Percentiles rank a stretch among this genome's conserved stretches.
Evolutionary conservation across 2,113 vertebrate genomes (phyloP).

Genomic region (Sinocyclocheilus anophthalmus): DNA sequence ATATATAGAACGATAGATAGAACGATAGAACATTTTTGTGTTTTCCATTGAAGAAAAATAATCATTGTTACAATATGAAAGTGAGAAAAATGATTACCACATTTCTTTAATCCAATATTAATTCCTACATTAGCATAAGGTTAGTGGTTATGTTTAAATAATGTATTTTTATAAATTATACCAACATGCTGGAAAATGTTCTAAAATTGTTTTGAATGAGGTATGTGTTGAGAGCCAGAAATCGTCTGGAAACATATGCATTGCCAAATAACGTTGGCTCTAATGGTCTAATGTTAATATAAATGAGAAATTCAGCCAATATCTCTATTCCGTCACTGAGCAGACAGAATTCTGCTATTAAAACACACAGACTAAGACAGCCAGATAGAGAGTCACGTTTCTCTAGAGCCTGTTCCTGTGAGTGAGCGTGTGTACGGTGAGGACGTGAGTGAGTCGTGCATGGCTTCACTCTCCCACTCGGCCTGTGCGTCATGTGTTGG

Average conservation of each 20-base stretch:
- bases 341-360: constrained; percentile 17
- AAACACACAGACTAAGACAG: constrained; percentile 5
- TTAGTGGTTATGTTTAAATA: background rate
- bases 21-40: too few species aligned
- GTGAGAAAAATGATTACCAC: too few species aligned
- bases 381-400: constrained; percentile 25
- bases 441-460: constrained; percentile 53
- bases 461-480: constrained; percentile 53
- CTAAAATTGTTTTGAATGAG: background rate
- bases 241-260: background rate
- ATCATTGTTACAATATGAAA: too few species aligned
- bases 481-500: constrained; percentile 59
- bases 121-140: background rate
- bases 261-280: background rate
- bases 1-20: too few species aligned
- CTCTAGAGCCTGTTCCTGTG: constrained; percentile 9
- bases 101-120: background rate
- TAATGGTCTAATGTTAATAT: background rate
- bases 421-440: constrained; percentile 7
- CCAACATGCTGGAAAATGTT: background rate
- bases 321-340: background rate
- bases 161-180: background rate
- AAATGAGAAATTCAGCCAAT: background rate
- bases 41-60: too few species aligned
- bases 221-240: background rate